phyloP scores from a whole-genome alignment of 2,888 invertebrate genomes.

The Eremobia ochroleuca region DNA sequence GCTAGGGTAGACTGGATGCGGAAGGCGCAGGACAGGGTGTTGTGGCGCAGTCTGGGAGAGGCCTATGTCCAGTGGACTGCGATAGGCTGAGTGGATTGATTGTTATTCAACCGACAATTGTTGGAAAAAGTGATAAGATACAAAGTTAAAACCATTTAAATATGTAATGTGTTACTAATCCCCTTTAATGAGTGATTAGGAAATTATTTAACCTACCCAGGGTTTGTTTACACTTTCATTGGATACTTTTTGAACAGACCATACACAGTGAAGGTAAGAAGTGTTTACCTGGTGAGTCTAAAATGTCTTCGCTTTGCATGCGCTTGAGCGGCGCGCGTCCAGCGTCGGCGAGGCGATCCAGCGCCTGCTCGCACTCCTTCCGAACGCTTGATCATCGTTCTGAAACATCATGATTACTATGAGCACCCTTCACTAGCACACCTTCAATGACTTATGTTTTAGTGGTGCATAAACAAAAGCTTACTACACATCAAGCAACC shows the following conservation, averaged over 20 bases:
- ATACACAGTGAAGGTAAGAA: not conserved
- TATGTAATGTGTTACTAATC: not conserved
- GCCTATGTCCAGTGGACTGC: too few relatives aligned
- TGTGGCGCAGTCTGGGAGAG: too few relatives aligned
- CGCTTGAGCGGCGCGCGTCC: constrained; percentile 94
- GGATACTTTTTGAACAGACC: not conserved
- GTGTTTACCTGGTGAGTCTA: constrained; percentile 94
- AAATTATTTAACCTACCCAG: not conserved
- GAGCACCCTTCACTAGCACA: not conserved
- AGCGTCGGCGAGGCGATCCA: constrained; percentile 91
- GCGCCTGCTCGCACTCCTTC: constrained; percentile 95
- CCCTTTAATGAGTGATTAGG: not conserved
- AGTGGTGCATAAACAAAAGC: constrained; percentile 8
- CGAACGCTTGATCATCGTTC: constrained; percentile 97
- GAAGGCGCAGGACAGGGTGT: too few relatives aligned
- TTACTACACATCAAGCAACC: constrained; percentile 13
- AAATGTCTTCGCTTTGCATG: constrained; percentile 96
- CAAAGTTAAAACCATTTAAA: not conserved
- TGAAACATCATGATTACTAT: constrained; percentile 78
- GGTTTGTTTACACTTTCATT: not conserved
- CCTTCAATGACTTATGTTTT: not conserved
- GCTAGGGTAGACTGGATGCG: too few relatives aligned
- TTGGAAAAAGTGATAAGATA: not conserved
- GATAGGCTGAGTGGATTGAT: too few relatives aligned
- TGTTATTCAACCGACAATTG: not conserved